Evolutionary conservation across 2,888 invertebrate species (phyloP), one percentile per base, ranked within the genome.

Genomic region (Lapara coniferarum): DNA sequence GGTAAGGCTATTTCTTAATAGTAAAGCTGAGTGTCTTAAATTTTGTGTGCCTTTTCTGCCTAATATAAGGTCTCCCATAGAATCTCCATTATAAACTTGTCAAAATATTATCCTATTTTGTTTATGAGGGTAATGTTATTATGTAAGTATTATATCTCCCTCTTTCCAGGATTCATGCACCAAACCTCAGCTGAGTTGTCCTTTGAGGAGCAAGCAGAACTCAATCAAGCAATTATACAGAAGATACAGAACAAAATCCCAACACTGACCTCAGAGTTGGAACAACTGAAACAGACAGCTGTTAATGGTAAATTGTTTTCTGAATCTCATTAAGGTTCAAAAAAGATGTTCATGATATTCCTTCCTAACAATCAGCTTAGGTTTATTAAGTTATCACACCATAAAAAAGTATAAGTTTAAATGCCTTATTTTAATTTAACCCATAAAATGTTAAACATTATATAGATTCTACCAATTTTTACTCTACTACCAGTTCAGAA

Each of bases 181-280:
- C 86, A 89, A 78, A 84, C 88, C n/a, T 70, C 87, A 51, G 66
- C 81, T 7, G 92, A 93, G 67, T 75, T 94, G 13, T 85, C 88
- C 69, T 94, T 86, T 77, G 91, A 92, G 63, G 94, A 94, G 58
- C 94, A 93, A 78, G 71, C 84, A 0, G 93, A 92, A 76, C 80
- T 94, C 1, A 93, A 93, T 72, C 86, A 89, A 70, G 90, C 89
- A 1, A 81, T 94, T 3, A 81, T 92, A 16, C 78, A 86, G 0
- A 89, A 86, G 72, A 92, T 93, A 69, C 86, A 91, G 73, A 79
- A 72, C 0, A 91, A 90, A 73, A 72, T 93, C 19, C 91, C 93
- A 8, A 72, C 75, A 44, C 85, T 86, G n/a, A 86, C 73, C 1
- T 70, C 81, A 0, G 89, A 93, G 70, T 74, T 93, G 10, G 87